A percentile compares a stretch with the other conserved stretches of the same genome.
phyloP scores from a whole-genome alignment of 2,888 invertebrate species.

The Lasioglossum lativentre region DNA sequence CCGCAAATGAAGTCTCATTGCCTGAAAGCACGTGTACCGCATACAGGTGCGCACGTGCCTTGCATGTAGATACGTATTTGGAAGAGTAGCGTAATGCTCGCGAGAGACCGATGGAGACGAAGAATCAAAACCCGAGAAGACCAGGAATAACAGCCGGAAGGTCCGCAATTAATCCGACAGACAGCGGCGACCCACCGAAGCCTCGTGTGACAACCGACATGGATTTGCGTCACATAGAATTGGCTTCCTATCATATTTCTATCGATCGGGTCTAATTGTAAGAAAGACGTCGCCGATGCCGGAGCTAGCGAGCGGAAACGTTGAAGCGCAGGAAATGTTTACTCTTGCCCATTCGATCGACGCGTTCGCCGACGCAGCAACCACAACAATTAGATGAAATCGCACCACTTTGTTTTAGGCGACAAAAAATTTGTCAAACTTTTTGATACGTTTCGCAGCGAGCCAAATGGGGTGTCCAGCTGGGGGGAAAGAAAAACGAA shows the following conservation, averaged over 20 bases:
- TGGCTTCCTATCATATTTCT: slow-evolving; percentile 78
- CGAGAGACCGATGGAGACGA: background rate
- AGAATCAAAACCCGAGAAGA: slow-evolving; percentile 37
- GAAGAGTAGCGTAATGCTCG: background rate
- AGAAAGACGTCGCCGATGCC: background rate
- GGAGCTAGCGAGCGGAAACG: background rate
- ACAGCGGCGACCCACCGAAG: slow-evolving; percentile 79
- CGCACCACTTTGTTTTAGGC: no score
- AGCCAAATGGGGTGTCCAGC: no score
- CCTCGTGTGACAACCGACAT: slow-evolving; percentile 70
- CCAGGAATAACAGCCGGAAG: slow-evolving; percentile 45
- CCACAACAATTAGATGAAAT: no score
- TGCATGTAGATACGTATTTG: background rate
- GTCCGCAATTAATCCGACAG: slow-evolving; percentile 79
- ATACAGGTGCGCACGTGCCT: slow-evolving; percentile 23
- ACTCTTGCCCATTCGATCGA: background rate
- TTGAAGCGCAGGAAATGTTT: background rate
- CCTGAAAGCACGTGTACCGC: slow-evolving; percentile 24
- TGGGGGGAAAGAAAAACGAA: no score
- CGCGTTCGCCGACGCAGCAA: no score
- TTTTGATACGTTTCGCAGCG: no score
- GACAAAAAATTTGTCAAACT: no score
- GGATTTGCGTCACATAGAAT: slow-evolving; percentile 78
- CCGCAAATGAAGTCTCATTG: slow-evolving; percentile 20
- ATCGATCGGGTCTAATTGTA: slow-evolving; percentile 52